phyloP scores from a whole-genome alignment of 2,113 vertebrate genomes.

The human (Homo sapiens) region DNA sequence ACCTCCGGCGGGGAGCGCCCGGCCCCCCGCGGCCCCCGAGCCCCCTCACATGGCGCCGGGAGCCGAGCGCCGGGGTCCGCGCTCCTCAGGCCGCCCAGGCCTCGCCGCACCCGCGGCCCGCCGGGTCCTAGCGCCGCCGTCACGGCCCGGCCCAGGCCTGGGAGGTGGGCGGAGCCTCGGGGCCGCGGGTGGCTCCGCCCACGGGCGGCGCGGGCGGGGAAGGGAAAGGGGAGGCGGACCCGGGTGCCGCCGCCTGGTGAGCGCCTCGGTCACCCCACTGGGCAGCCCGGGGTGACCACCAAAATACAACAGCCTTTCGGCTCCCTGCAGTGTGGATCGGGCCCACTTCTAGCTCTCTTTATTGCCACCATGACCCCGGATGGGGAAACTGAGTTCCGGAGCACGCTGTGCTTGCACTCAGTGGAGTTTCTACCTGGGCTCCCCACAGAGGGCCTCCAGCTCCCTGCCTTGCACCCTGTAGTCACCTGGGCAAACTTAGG shows the following conservation, averaged over 20 bases:
- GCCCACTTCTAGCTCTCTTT: not conserved
- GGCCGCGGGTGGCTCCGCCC: constrained; percentile 48
- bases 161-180: constrained; percentile 42
- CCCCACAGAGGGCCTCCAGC: not conserved
- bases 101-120: constrained; percentile 60
- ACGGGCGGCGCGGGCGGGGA: rapidly evolving
- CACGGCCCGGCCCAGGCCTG: rapidly evolving
- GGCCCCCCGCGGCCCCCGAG: constrained; percentile 68
- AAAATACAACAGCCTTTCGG: not conserved
- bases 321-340: not conserved
- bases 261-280: too few species aligned
- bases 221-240: not conserved
- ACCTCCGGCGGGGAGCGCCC: constrained; percentile 75
- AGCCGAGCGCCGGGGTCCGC: constrained; percentile 56
- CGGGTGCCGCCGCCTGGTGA: rapidly evolving
- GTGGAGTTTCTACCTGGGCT: not conserved
- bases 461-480: not conserved
- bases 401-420: not conserved
- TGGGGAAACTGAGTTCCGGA: constrained; percentile 36
- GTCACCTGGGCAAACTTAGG: not conserved
- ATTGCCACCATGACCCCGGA: not conserved
- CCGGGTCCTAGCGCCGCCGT: constrained; percentile 71
- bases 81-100: constrained; percentile 62
- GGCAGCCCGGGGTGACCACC: not conserved
- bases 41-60: constrained; percentile 76